Conservation (phyloP, 1,140 invertebrate genomes). For the Drosophila nebulosa region DNA sequence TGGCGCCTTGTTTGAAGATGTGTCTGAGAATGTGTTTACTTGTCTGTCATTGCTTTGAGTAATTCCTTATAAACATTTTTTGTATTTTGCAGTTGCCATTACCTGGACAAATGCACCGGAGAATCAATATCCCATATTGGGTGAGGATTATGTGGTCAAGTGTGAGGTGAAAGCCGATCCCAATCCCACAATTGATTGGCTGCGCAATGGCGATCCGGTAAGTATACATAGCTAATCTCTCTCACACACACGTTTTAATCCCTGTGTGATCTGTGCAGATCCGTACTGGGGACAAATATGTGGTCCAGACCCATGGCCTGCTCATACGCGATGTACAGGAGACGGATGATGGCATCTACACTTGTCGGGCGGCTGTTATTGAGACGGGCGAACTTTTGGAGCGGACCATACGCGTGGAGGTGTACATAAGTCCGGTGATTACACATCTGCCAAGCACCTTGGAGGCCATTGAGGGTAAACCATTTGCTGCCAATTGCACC, state of each 20-base stretch:
- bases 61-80: neutral
- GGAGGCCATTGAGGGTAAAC: constrained; percentile 90
- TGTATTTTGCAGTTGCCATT: constrained; percentile 86
- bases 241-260: no score
- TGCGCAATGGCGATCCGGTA: constrained; percentile 87
- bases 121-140: constrained; percentile 91
- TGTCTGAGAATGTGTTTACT: no score
- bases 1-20: neutral
- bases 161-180: constrained; percentile 93
- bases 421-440: constrained; percentile 89
- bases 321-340: constrained; percentile 89
- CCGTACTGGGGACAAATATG: constrained; percentile 85
- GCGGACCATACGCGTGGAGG: constrained; percentile 89
- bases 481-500: constrained; percentile 87
- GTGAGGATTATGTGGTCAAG: constrained; percentile 88
- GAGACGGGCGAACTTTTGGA: constrained; percentile 89
- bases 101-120: constrained; percentile 92
- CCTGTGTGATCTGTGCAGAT: constrained; percentile 73
- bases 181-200: constrained; percentile 91
- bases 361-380: constrained; percentile 90
- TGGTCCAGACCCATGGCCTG: constrained; percentile 88
- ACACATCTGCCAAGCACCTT: constrained; percentile 82
- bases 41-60: neutral
- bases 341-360: constrained; percentile 92
- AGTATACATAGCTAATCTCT: constrained; percentile 22